A percentile compares a stretch with the other conserved stretches of the same genome.
Conservation (phyloP, 30 jellyfish, hydroid and myxozoan genomes). For the Aurelia sp. region DNA sequence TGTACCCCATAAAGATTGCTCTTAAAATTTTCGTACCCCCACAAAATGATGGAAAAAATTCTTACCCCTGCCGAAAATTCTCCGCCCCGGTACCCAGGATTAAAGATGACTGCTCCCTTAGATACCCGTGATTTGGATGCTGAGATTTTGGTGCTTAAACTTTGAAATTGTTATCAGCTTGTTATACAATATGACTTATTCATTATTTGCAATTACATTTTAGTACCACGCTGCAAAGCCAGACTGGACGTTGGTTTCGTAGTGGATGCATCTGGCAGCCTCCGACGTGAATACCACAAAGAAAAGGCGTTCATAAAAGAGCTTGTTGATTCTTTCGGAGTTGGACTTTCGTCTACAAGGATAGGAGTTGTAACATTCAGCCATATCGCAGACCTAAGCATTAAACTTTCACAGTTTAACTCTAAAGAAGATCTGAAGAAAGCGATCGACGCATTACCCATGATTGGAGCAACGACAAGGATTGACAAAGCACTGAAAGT, state of each 20-base stretch:
- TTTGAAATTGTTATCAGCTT: too few relatives aligned
- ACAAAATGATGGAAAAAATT: too few relatives aligned
- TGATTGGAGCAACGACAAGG: conserved; percentile 78
- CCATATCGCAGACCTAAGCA: conserved; percentile 62
- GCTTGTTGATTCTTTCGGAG: conserved; percentile 66
- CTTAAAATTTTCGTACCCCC: too few relatives aligned
- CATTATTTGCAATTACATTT: neutral
- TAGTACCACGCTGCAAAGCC: conserved; percentile 74
- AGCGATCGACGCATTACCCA: conserved; percentile 77
- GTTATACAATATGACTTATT: too few relatives aligned
- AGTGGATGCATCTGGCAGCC: conserved; percentile 83
- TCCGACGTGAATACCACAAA: conserved; percentile 56
- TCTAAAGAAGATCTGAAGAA: conserved; percentile 39
- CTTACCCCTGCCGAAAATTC: too few relatives aligned
- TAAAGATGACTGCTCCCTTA: too few relatives aligned
- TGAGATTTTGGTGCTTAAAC: too few relatives aligned
- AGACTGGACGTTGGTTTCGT: conserved; percentile 74
- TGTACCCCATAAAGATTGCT: too few relatives aligned
- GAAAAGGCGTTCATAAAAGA: conserved; percentile 66
- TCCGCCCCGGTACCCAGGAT: too few relatives aligned
- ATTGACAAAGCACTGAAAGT: conserved; percentile 77
- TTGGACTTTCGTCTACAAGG: conserved; percentile 42
- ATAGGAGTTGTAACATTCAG: conserved; percentile 81
- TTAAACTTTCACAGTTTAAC: conserved; percentile 50
- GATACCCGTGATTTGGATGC: too few relatives aligned